Percentiles rank a stretch among this genome's conserved stretches.
Evolutionary conservation across 2,888 invertebrate species (phyloP).

Genomic region (Stegana nigrithorax): DNA sequence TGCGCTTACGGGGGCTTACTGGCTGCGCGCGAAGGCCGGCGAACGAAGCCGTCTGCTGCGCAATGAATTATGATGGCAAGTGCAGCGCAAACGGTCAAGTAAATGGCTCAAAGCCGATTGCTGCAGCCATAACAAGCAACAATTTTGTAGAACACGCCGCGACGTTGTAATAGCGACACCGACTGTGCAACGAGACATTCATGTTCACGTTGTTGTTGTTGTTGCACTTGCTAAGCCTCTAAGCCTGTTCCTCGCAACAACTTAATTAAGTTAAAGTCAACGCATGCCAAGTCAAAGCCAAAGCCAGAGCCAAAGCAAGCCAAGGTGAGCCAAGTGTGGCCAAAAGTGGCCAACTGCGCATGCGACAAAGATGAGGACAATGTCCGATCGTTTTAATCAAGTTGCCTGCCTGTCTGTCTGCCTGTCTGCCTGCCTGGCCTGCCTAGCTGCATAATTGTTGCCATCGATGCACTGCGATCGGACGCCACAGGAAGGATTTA

Average conservation of each 20-base stretch:
- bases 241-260: neutral
- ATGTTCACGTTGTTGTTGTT: too few species aligned
- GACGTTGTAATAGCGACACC: too few species aligned
- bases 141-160: neutral
- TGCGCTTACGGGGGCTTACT: neutral
- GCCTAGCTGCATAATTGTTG: neutral
- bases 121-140: too few species aligned
- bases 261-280: slow-evolving; percentile 17
- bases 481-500: slow-evolving; percentile 20
- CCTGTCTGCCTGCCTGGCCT: neutral
- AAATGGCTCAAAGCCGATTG: slow-evolving; percentile 6
- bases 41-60: neutral
- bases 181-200: neutral
- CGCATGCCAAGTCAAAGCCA: neutral
- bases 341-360: neutral
- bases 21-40: neutral
- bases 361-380: neutral
- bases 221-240: neutral
- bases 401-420: neutral
- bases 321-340: neutral
- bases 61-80: slow-evolving; percentile 17
- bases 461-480: neutral
- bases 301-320: neutral
- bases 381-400: neutral
- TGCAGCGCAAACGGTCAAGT: neutral